Conservation (phyloP, 2,113 vertebrate species). For the Balaeniceps rex region DNA sequence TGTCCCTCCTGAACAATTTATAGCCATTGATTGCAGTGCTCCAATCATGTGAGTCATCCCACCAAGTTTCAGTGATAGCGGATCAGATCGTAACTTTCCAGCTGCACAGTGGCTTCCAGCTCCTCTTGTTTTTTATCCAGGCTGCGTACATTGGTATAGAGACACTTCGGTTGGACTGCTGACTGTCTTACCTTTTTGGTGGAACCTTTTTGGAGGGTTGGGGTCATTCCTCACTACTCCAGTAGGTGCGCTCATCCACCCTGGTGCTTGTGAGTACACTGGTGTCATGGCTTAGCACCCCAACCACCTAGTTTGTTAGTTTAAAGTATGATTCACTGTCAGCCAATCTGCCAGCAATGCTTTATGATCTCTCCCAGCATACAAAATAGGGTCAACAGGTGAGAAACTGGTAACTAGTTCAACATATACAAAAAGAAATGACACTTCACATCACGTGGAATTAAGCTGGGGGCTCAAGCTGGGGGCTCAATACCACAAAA, state of each 20-base stretch:
- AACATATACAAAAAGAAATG: not conserved
- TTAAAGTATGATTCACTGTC: not conserved
- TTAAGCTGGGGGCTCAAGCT: not conserved
- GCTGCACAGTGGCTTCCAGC: not conserved
- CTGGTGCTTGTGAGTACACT: not conserved
- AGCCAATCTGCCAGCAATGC: not conserved
- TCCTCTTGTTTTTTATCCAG: not conserved
- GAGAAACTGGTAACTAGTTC: not conserved
- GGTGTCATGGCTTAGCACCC: not conserved
- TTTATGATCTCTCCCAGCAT: not conserved
- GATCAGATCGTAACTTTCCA: not conserved
- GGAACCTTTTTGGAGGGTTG: not conserved
- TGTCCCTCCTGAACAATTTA: not conserved
- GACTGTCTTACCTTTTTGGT: not conserved
- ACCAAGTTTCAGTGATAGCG: not conserved
- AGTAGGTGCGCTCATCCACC: not conserved
- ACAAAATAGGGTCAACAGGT: not conserved
- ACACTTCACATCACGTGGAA: not conserved
- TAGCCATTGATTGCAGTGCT: not conserved
- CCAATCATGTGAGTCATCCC: not conserved
- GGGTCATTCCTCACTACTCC: not conserved
- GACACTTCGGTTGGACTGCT: not conserved
- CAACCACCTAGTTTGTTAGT: not conserved
- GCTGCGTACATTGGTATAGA: not conserved
- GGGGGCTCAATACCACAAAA: not conserved